phyloP scores from a whole-genome alignment of 64 coral and sea anemone genomes.

The Pachyseris speciosa region DNA sequence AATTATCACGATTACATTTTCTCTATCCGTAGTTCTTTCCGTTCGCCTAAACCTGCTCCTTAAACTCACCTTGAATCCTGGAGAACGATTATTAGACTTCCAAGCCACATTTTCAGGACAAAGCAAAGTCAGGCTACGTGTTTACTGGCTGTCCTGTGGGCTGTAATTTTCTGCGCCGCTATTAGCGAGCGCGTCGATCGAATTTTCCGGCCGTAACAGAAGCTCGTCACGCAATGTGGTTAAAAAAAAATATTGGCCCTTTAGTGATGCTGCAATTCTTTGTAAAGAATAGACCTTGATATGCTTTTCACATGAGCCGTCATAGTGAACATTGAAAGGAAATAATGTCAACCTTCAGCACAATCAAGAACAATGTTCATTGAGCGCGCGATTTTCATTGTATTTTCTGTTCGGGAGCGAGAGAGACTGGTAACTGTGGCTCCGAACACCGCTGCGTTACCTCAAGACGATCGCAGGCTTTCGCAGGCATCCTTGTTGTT shows the following conservation, averaged over 20 bases:
- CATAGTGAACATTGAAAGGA: too few relatives aligned
- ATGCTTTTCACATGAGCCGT: neutral
- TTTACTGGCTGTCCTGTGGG: too few relatives aligned
- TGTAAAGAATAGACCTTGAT: neutral
- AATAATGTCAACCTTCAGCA: too few relatives aligned
- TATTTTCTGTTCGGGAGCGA: neutral
- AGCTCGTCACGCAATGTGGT: neutral
- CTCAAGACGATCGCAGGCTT: too few relatives aligned
- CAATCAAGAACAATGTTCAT: too few relatives aligned
- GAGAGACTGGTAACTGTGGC: neutral
- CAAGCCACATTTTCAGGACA: slow-evolving; percentile 20
- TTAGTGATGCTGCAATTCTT: neutral
- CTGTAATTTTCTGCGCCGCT: too few relatives aligned
- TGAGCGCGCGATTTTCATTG: neutral
- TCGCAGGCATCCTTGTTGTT: too few relatives aligned
- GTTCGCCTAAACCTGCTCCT: neutral
- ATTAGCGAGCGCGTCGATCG: neutral
- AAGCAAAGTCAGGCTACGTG: neutral
- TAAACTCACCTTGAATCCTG: slow-evolving; percentile 12
- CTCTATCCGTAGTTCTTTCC: neutral
- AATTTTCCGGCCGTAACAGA: neutral
- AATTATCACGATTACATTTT: neutral
- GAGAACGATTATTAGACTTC: neutral
- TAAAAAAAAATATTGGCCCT: neutral
- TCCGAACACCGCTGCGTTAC: neutral